These are phyloP conservation scores for Drosophila arawakana DNA, from an alignment of 1,140 invertebrate genomes.

Conservation along the genomic window DNA sequence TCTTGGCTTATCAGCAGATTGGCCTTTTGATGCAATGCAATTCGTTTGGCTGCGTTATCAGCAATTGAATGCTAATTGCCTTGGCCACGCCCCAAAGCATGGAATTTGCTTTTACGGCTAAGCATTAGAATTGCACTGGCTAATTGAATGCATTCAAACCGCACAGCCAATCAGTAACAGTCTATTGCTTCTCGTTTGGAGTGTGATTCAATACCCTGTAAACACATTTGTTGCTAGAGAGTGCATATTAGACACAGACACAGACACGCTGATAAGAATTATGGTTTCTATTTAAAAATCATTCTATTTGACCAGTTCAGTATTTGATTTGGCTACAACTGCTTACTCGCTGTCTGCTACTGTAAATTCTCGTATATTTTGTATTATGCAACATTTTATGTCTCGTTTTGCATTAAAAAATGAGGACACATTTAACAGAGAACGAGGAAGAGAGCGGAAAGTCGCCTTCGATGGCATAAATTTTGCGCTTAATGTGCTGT, in stretches of 20 bases:
- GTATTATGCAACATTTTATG: conserved; percentile 12
- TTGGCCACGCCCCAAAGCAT: conserved; percentile 10
- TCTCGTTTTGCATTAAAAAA: conserved; percentile 53
- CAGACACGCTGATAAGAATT: no score
- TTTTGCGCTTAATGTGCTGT: conserved; percentile 63
- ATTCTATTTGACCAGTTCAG: no score
- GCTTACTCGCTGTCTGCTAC: neutral
- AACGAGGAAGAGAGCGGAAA: conserved; percentile 20
- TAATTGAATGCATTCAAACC: conserved; percentile 4
- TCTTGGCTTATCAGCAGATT: neutral
- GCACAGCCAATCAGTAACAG: neutral
- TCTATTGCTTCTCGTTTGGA: neutral
- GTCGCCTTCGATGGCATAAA: conserved; percentile 61
- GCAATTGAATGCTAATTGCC: conserved; percentile 3
- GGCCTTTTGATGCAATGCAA: neutral
- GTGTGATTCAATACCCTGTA: neutral
- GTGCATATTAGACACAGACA: no score
- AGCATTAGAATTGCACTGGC: neutral
- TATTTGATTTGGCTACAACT: neutral
- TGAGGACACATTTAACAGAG: conserved; percentile 63
- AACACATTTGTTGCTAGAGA: no score
- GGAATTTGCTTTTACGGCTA: conserved; percentile 10
- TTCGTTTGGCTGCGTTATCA: neutral
- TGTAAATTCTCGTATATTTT: conserved; percentile 9
- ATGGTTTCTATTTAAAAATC: no score